Evolutionary conservation across 2,113 vertebrate genomes (phyloP).

Genomic region (Spheniscus mendiculus): DNA sequence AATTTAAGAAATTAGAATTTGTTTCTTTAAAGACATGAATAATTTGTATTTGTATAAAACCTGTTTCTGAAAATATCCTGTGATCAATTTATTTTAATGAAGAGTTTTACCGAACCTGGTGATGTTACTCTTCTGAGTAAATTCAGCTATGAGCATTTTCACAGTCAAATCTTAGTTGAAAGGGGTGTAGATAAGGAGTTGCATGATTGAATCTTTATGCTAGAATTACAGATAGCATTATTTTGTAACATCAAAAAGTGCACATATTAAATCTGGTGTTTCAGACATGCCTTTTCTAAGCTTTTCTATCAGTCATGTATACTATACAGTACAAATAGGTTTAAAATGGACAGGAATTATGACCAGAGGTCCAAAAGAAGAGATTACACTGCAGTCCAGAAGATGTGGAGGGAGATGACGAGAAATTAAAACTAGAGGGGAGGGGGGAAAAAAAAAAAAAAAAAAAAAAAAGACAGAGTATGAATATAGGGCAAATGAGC

Average conservation of each 20-base stretch:
- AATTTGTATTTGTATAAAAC: not conserved
- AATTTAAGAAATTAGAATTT: not conserved
- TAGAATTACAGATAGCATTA: not conserved
- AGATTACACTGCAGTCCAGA: not conserved
- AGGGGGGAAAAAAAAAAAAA: too few relatives aligned
- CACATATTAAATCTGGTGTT: not conserved
- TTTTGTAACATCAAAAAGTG: not conserved
- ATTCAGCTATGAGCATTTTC: not conserved
- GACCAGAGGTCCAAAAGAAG: not conserved
- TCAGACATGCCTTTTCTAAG: not conserved
- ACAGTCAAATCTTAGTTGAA: not conserved
- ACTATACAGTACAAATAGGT: not conserved
- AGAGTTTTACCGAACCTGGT: not conserved
- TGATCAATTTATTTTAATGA: not conserved
- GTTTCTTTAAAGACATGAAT: not conserved
- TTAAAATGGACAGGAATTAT: not conserved
- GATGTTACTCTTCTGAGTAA: not conserved
- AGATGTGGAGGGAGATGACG: not conserved
- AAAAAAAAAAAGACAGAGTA: fast-evolving
- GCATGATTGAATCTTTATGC: not conserved
- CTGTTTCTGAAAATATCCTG: not conserved
- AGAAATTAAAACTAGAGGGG: not conserved
- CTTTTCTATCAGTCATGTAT: not conserved
- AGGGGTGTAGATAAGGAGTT: not conserved
- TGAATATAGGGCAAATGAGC: not conserved